phyloP scores from a whole-genome alignment of 2,888 invertebrate species.

The Busseola fusca region DNA sequence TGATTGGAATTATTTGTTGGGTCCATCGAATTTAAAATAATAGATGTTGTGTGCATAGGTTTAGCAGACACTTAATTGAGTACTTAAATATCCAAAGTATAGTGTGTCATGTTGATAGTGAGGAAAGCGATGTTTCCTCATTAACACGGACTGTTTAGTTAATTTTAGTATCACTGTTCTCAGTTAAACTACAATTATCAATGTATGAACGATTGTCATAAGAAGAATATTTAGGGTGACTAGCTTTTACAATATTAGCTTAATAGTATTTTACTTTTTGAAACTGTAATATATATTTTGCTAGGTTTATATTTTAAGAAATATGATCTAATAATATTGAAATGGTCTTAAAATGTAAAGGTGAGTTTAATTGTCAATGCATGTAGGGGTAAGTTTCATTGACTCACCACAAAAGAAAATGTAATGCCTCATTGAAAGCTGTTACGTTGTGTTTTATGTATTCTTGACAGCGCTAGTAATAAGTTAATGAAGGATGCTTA shows the following conservation, averaged over 20 bases:
- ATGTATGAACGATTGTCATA: constrained; percentile 51
- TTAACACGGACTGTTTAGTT: constrained; percentile 37
- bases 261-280: constrained; percentile 66
- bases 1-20: constrained; percentile 52
- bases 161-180: constrained; percentile 50
- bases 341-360: constrained; percentile 59
- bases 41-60: constrained; percentile 46
- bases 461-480: constrained; percentile 25
- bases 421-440: constrained; percentile 23
- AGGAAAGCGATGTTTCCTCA: constrained; percentile 33
- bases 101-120: constrained; percentile 28
- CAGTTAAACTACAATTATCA: constrained; percentile 47
- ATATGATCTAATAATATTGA: constrained; percentile 55
- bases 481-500: constrained; percentile 9
- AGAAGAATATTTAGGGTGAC: constrained; percentile 65
- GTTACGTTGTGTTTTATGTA: constrained; percentile 21
- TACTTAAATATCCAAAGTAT: constrained; percentile 63
- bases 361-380: neutral
- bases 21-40: constrained; percentile 55
- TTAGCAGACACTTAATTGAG: constrained; percentile 56
- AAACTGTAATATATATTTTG: constrained; percentile 65
- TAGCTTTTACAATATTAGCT: constrained; percentile 67
- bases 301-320: constrained; percentile 63
- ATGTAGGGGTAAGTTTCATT: too few species aligned
- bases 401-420: constrained; percentile 6